These are phyloP conservation scores for Aphidoletes aphidimyza DNA, from an alignment of 2,888 invertebrate genomes.

Conservation along the genomic window DNA sequence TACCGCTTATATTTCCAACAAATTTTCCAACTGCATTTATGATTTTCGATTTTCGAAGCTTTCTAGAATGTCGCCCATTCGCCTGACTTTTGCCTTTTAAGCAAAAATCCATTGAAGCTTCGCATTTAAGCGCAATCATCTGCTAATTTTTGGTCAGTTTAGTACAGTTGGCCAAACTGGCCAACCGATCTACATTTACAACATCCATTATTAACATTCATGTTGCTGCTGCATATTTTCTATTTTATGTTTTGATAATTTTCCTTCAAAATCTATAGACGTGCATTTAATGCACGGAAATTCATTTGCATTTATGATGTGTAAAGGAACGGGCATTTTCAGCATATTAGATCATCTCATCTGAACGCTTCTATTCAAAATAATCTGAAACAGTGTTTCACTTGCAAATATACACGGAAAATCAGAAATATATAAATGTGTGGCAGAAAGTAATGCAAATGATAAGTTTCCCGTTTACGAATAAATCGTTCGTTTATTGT, in stretches of 20 bases:
- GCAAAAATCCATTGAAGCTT: no score
- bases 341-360: not conserved
- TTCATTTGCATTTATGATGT: not conserved
- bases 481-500: not conserved
- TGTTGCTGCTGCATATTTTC: constrained; percentile 43
- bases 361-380: not conserved
- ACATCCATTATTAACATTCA: constrained; percentile 23
- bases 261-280: constrained; percentile 13
- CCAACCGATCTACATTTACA: no score
- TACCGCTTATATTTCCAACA: not conserved
- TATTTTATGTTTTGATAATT: not conserved
- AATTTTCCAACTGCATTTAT: not conserved
- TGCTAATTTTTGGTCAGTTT: not conserved
- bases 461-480: not conserved
- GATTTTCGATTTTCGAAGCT: not conserved
- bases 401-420: not conserved
- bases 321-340: not conserved
- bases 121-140: no score
- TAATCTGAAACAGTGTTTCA: not conserved
- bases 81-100: no score
- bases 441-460: not conserved
- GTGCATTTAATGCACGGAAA: not conserved
- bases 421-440: not conserved
- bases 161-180: not conserved
- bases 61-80: not conserved